A percentile compares a stretch with the other conserved stretches of the same genome.
phyloP scores from a whole-genome alignment of 2,797 vertebrate genomes.

The Cheirogaleus major region DNA sequence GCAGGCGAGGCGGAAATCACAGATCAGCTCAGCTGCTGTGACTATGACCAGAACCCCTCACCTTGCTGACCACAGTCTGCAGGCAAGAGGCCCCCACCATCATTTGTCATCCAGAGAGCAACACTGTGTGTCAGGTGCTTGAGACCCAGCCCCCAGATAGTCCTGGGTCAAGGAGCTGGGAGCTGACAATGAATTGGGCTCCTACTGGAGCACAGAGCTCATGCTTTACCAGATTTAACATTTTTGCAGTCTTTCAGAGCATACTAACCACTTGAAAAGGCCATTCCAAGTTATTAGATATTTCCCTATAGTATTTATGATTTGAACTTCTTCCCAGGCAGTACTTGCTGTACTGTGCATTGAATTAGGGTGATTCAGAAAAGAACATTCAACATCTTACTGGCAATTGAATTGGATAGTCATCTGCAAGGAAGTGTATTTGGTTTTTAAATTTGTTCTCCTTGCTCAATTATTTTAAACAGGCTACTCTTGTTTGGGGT shows the following conservation, averaged over 20 bases:
- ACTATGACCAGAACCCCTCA: conserved; percentile 79
- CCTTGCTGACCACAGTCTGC: conserved; percentile 68
- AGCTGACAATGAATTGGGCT: background rate
- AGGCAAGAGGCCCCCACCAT: conserved; percentile 48
- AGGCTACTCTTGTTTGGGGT: conserved; percentile 8
- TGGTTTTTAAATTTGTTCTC: conserved; percentile 66
- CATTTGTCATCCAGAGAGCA: conserved; percentile 46
- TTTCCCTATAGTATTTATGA: conserved; percentile 66
- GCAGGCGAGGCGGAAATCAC: conserved; percentile 78
- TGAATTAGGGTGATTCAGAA: conserved; percentile 62
- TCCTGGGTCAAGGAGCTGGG: conserved; percentile 6
- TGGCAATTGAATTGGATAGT: conserved; percentile 36
- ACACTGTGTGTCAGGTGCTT: background rate
- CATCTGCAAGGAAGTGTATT: conserved; percentile 49
- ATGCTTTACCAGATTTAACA: conserved; percentile 48
- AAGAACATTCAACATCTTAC: conserved; percentile 61
- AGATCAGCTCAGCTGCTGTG: conserved; percentile 80
- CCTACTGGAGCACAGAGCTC: background rate
- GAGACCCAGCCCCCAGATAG: background rate
- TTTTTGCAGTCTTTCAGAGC: conserved; percentile 62
- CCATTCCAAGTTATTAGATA: conserved; percentile 64
- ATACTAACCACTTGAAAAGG: conserved; percentile 59
- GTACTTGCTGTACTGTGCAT: conserved; percentile 56
- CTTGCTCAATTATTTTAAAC: conserved; percentile 50
- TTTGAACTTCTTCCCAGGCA: conserved; percentile 65